Evolutionary conservation across 2,888 invertebrate species (phyloP).

Genomic region (Aspidiotus rigidus): DNA sequence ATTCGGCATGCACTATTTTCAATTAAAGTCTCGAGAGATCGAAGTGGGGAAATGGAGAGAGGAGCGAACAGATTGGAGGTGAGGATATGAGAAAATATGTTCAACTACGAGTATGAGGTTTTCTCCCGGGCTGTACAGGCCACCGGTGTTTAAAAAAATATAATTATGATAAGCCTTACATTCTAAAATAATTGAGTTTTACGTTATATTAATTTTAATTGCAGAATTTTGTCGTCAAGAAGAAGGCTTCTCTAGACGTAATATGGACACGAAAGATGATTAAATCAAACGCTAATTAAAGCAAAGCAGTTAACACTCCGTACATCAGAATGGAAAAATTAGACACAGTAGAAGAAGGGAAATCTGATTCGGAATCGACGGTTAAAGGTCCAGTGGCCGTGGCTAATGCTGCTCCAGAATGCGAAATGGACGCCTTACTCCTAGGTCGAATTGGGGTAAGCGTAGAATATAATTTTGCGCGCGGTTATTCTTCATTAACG

Average conservation of each 20-base stretch:
- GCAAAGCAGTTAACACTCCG: not conserved
- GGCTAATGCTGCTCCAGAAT: conserved; percentile 50
- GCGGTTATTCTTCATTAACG: not conserved
- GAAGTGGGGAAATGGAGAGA: too few relatives aligned
- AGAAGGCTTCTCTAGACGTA: not conserved
- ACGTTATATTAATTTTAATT: not conserved
- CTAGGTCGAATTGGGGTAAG: conserved; percentile 71
- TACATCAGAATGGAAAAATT: conserved; percentile 24
- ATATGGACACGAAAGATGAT: not conserved
- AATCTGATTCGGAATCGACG: conserved; percentile 20
- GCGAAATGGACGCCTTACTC: conserved; percentile 70
- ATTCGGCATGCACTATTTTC: too few relatives aligned
- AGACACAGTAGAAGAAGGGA: conserved; percentile 20
- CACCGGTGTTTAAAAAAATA: too few relatives aligned
- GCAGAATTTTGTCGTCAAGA: conserved; percentile 6
- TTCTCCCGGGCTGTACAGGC: too few relatives aligned
- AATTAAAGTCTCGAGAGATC: too few relatives aligned
- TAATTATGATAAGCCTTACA: too few relatives aligned
- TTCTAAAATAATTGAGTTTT: not conserved
- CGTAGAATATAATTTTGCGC: not conserved
- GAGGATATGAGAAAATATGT: too few relatives aligned
- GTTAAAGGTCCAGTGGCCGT: conserved; percentile 41
- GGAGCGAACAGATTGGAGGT: too few relatives aligned
- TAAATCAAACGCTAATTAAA: too few relatives aligned
- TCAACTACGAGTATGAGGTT: too few relatives aligned